Conservation (phyloP, 2,113 vertebrate genomes). For the Megaceryle torquata region DNA sequence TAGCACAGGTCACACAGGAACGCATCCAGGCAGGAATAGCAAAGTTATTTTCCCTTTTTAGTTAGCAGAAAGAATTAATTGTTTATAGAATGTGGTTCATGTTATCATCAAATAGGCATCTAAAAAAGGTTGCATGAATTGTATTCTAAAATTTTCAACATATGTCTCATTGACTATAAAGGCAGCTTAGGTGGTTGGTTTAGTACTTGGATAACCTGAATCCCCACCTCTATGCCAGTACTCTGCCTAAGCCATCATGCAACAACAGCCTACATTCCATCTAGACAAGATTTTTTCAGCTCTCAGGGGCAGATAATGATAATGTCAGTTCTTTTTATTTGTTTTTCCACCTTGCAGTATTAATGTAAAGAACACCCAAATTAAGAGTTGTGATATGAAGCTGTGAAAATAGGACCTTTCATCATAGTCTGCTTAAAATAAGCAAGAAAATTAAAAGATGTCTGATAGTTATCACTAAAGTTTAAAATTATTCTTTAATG, state of each 20-base stretch:
- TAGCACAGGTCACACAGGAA: too few species aligned
- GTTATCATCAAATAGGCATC: background rate
- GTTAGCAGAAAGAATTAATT: background rate
- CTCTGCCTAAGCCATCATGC: background rate
- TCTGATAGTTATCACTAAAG: background rate
- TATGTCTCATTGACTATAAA: background rate
- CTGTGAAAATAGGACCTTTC: background rate
- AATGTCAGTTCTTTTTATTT: rapidly evolving
- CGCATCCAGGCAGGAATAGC: background rate
- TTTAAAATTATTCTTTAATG: background rate
- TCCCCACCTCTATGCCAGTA: background rate
- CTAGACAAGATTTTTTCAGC: background rate
- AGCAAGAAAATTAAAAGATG: background rate
- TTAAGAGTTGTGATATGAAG: background rate
- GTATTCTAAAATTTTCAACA: background rate
- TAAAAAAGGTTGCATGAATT: background rate
- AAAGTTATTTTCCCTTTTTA: background rate
- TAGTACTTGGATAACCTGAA: background rate
- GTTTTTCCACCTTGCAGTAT: background rate
- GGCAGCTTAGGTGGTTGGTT: background rate
- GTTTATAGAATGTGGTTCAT: background rate
- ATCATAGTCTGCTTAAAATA: background rate
- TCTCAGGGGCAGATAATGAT: background rate
- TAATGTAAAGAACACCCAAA: background rate
- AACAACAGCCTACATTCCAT: background rate